Conservation (phyloP, 2,113 vertebrate genomes). For the Forbesichthys agassizii region DNA sequence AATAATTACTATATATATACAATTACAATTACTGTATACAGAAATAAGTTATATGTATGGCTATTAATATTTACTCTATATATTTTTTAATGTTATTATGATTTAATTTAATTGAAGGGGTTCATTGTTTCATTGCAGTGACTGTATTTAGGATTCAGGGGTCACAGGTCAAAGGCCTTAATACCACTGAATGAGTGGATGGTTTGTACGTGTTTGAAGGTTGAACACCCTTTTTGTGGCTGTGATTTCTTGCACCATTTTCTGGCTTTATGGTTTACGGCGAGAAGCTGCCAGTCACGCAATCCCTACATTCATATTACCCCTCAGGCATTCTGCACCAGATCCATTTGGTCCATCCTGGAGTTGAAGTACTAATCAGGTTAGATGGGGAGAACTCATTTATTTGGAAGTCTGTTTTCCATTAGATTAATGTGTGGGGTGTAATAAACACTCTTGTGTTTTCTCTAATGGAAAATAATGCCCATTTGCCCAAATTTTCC, state of each 20-base stretch:
- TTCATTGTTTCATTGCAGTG: constrained; percentile 7
- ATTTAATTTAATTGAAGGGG: too few species aligned
- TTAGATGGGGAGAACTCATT: constrained; percentile 51
- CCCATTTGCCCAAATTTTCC: constrained; percentile 38
- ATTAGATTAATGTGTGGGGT: constrained; percentile 55
- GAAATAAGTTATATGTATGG: too few species aligned
- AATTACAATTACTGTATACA: too few species aligned
- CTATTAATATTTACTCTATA: too few species aligned
- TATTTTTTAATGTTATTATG: too few species aligned
- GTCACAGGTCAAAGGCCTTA: too few species aligned
- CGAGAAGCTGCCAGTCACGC: background rate
- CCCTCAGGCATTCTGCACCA: constrained; percentile 13
- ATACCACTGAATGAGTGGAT: background rate
- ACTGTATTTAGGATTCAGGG: background rate
- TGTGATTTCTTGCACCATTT: constrained; percentile 14
- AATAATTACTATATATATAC: too few species aligned
- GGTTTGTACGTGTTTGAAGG: constrained; percentile 16
- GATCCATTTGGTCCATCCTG: constrained; percentile 35
- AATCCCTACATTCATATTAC: background rate
- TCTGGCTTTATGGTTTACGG: constrained; percentile 24
- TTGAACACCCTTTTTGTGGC: constrained; percentile 2
- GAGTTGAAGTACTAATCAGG: constrained; percentile 45
- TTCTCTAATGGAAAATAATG: constrained; percentile 51
- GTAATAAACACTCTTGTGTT: constrained; percentile 60
- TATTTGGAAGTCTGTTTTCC: constrained; percentile 56